Evolutionary conservation across 2,888 invertebrate species (phyloP).

Genomic region (Eupsilia transversa): DNA sequence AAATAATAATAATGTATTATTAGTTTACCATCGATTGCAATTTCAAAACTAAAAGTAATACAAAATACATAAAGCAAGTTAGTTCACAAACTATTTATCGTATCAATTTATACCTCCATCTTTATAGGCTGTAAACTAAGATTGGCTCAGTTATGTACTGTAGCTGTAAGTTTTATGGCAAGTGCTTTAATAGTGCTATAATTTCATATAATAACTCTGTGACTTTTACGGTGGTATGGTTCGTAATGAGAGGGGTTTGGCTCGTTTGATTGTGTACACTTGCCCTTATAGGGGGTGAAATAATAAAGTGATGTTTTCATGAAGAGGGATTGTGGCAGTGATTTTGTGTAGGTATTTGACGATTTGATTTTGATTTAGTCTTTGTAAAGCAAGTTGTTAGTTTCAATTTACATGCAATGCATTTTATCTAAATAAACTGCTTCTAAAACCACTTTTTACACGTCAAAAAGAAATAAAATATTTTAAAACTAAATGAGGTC

Average conservation of each 20-base stretch:
- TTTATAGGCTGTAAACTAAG: conserved; percentile 68
- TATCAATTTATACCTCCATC: conserved; percentile 68
- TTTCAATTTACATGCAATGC: background rate
- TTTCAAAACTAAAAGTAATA: conserved; percentile 27
- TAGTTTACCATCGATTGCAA: too few species aligned
- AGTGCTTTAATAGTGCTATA: conserved; percentile 66
- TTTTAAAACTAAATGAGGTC: background rate
- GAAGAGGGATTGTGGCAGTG: background rate
- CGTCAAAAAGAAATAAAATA: background rate
- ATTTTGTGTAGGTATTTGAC: background rate
- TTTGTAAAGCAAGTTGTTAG: background rate
- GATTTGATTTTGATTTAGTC: background rate
- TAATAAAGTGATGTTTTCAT: conserved; percentile 19
- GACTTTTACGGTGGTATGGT: conserved; percentile 52
- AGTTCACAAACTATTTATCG: conserved; percentile 58
- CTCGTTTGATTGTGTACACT: conserved; percentile 26
- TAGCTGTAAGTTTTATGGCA: conserved; percentile 69
- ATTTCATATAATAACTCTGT: conserved; percentile 60
- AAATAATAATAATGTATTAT: too few species aligned
- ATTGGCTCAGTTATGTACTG: conserved; percentile 68
- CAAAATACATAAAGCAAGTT: conserved; percentile 25
- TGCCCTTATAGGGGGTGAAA: conserved; percentile 18
- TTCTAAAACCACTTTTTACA: background rate
- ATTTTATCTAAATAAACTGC: background rate
- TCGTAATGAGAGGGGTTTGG: conserved; percentile 52